Evolutionary conservation across 2,113 vertebrate genomes (phyloP).

Genomic region (Nyctereutes procyonoides): DNA sequence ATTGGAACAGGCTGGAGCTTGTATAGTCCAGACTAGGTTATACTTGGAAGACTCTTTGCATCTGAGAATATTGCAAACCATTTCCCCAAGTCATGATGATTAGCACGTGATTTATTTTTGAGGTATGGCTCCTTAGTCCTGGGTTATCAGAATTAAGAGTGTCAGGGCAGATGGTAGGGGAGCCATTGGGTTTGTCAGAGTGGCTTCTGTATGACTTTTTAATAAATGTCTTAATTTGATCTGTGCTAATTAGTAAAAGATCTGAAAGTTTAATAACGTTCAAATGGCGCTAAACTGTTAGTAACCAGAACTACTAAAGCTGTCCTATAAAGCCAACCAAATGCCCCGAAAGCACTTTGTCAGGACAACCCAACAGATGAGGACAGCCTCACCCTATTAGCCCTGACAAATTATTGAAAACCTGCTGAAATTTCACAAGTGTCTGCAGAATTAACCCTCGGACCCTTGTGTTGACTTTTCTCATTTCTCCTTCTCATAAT

Average conservation of each 20-base stretch:
- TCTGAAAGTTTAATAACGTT: background rate
- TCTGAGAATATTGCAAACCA: background rate
- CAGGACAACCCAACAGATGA: background rate
- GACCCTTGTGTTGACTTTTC: background rate
- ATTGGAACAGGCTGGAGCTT: background rate
- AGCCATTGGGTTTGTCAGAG: background rate
- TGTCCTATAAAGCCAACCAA: background rate
- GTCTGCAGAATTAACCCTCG: background rate
- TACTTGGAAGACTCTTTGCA: no score
- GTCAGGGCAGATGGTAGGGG: background rate
- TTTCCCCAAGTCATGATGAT: background rate
- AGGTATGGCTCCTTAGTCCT: background rate
- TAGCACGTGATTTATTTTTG: background rate
- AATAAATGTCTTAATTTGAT: background rate
- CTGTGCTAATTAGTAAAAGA: background rate
- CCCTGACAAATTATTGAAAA: background rate
- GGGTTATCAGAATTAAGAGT: background rate
- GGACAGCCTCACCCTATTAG: background rate
- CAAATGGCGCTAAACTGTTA: background rate
- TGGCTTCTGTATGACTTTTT: background rate
- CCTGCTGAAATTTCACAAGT: accelerated
- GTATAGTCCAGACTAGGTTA: background rate
- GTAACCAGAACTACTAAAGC: background rate
- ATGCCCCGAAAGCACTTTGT: background rate
- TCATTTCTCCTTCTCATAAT: background rate